Conservation (phyloP, 2,113 vertebrate genomes). For the Lophochroa leadbeateri region DNA sequence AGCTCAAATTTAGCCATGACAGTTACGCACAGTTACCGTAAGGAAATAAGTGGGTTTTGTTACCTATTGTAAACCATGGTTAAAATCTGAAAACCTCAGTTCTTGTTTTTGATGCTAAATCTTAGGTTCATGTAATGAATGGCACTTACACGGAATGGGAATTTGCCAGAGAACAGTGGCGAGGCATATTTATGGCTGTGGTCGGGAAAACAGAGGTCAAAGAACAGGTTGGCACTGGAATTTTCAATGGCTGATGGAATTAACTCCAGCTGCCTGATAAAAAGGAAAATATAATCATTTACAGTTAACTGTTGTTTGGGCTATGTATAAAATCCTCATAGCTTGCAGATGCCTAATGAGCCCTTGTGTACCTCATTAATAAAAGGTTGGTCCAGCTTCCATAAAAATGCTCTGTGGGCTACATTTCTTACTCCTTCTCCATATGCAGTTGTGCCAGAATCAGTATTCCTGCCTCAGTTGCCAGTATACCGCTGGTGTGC, state of each 20-base stretch:
- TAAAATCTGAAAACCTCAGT: not conserved
- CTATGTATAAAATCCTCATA: not conserved
- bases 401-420: not conserved
- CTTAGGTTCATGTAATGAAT: not conserved
- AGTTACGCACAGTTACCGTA: not conserved
- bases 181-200: not conserved
- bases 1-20: not conserved
- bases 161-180: not conserved
- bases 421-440: not conserved
- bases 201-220: not conserved
- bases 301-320: not conserved
- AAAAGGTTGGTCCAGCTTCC: not conserved
- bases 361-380: not conserved
- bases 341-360: slow-evolving; percentile 18
- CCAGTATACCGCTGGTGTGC: not conserved
- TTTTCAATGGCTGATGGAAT: not conserved
- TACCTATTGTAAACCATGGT: not conserved
- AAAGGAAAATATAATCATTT: not conserved
- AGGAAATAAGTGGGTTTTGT: not conserved
- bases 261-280: not conserved
- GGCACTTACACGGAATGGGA: not conserved
- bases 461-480: slow-evolving; percentile 11
- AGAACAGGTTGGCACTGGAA: not conserved
- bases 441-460: not conserved
- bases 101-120: not conserved